A percentile compares a stretch with the other conserved stretches of the same genome.
These are phyloP conservation scores for Phaonia tiefii DNA, from an alignment of 2,888 invertebrate species.

Conservation along the genomic window DNA sequence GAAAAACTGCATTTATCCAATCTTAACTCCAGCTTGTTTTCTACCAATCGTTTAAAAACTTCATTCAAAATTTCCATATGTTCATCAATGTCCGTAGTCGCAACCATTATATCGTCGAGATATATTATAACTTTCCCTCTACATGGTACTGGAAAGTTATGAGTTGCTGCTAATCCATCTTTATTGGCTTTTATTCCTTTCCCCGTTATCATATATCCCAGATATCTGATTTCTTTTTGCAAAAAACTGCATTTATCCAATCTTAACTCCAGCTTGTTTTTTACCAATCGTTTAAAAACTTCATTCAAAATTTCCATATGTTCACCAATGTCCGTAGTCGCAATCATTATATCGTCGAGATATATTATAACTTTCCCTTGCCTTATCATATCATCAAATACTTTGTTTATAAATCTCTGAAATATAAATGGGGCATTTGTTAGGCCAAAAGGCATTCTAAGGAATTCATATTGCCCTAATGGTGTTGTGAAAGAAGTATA, in stretches of 20 bases:
- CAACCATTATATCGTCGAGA: too few species aligned
- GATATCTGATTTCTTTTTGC: too few species aligned
- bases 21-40: too few species aligned
- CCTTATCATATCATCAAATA: slow-evolving; percentile 53
- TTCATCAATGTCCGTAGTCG: too few species aligned
- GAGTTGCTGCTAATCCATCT: slow-evolving; percentile 15
- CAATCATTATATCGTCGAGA: slow-evolving; percentile 70
- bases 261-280: slow-evolving; percentile 34
- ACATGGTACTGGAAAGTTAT: slow-evolving; percentile 21
- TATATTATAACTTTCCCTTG: slow-evolving; percentile 65
- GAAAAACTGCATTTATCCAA: too few species aligned
- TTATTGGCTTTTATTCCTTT: slow-evolving; percentile 27
- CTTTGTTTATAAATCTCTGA: slow-evolving; percentile 40
- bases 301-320: slow-evolving; percentile 58
- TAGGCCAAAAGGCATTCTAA: too few species aligned
- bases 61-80: too few species aligned
- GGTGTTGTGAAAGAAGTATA: slow-evolving; percentile 45
- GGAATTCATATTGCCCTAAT: slow-evolving; percentile 45
- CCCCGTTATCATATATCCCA: slow-evolving; percentile 66
- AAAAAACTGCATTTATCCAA: too few species aligned
- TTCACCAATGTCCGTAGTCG: slow-evolving; percentile 44
- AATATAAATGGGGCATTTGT: slow-evolving; percentile 45
- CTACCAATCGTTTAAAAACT: too few species aligned
- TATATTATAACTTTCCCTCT: slow-evolving; percentile 41
- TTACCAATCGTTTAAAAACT: too few species aligned